Evolutionary conservation across 2,797 vertebrate species (phyloP).

Genomic region (Phalanger gymnotis): DNA sequence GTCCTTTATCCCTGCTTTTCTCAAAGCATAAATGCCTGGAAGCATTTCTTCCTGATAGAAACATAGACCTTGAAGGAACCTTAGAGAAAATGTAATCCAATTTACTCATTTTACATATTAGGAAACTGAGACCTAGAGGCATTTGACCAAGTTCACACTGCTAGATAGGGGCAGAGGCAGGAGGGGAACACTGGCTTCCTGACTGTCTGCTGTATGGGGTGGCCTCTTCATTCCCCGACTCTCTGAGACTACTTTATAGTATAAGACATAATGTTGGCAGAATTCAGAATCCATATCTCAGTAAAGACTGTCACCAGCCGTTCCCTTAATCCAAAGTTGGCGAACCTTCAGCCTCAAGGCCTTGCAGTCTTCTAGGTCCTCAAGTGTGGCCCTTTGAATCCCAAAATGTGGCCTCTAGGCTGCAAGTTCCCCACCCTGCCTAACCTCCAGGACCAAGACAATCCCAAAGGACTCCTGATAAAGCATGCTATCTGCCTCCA

Average conservation of each 20-base stretch:
- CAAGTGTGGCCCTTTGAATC: no score
- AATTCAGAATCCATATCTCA: background rate
- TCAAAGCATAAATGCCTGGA: background rate
- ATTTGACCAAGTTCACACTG: background rate
- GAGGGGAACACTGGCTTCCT: background rate
- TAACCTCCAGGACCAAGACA: background rate
- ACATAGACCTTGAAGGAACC: background rate
- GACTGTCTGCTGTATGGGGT: background rate
- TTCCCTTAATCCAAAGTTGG: background rate
- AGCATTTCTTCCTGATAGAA: background rate
- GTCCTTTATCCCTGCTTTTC: background rate
- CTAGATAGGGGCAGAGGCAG: background rate
- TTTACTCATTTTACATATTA: background rate
- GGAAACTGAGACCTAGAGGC: background rate
- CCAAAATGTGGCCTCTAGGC: no score
- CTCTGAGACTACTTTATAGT: background rate
- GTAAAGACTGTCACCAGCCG: background rate
- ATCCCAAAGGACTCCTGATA: background rate
- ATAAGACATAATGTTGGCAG: background rate
- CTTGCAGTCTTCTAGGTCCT: no score
- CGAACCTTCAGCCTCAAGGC: no score
- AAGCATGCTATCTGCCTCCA: background rate
- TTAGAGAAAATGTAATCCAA: background rate
- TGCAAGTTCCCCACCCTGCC: no score
- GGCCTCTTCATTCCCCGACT: background rate